These are phyloP conservation scores for Gymnocypris eckloni DNA, from an alignment of 2,797 vertebrate genomes.

Conservation along the genomic window DNA sequence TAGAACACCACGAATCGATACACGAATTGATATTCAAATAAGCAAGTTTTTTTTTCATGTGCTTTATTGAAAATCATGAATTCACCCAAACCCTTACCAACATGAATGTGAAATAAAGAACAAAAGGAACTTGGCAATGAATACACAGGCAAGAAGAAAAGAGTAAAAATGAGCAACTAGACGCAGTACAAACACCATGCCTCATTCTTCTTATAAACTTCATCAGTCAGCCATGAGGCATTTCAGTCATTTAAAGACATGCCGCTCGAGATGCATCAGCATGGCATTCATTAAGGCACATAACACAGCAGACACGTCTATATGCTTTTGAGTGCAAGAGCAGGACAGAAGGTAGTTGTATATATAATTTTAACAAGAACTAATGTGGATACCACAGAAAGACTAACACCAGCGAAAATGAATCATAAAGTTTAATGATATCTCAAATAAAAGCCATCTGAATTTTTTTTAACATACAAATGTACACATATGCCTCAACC, in stretches of 20 bases:
- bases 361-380: neutral
- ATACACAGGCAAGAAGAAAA: neutral
- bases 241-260: slow-evolving; percentile 36
- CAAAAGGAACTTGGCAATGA: neutral
- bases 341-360: slow-evolving; percentile 8
- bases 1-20: neutral
- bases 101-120: neutral
- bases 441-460: slow-evolving; percentile 88
- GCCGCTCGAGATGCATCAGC: slow-evolving; percentile 48
- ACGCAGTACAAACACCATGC: slow-evolving; percentile 25
- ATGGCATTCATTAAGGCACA: slow-evolving; percentile 62
- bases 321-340: slow-evolving; percentile 41
- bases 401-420: slow-evolving; percentile 74
- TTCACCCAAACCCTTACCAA: neutral
- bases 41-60: neutral
- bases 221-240: neutral
- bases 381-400: neutral
- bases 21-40: neutral
- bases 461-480: slow-evolving; percentile 88
- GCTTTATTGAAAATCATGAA: neutral
- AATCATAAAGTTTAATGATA: slow-evolving; percentile 91
- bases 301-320: slow-evolving; percentile 33
- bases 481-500: slow-evolving; percentile 85
- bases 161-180: slow-evolving; percentile 8
- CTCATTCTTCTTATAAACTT: neutral